These are phyloP conservation scores for Mastigias papua DNA, from an alignment of 30 jellyfish, hydroid and myxozoan species.

Conservation along the genomic window DNA sequence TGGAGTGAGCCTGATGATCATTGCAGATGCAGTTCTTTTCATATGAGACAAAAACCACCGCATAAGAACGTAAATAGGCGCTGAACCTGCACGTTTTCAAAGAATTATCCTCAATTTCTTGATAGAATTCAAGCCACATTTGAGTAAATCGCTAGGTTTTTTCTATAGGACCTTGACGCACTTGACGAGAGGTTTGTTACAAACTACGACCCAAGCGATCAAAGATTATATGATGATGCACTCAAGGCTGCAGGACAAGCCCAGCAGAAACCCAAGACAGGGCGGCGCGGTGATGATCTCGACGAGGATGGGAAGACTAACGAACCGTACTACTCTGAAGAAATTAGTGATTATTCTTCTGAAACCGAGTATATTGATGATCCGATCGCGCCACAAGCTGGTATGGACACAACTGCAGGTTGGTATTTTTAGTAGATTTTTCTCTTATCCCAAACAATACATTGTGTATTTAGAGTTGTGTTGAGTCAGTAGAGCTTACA, in stretches of 20 bases:
- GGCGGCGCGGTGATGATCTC: slow-evolving; percentile 54
- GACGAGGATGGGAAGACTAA: slow-evolving; percentile 26
- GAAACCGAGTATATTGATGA: background rate
- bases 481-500: background rate
- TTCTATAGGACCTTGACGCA: slow-evolving; percentile 34
- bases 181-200: slow-evolving; percentile 64
- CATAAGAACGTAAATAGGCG: no score
- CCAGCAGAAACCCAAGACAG: slow-evolving; percentile 7
- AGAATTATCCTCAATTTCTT: no score
- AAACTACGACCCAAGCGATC: slow-evolving; percentile 50
- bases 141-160: no score
- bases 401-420: background rate
- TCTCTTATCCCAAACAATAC: no score
- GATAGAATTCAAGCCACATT: no score
- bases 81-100: no score
- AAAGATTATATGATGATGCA: background rate
- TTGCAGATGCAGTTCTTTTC: no score
- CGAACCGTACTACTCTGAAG: slow-evolving; percentile 6
- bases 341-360: background rate
- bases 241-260: slow-evolving; percentile 11
- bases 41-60: no score
- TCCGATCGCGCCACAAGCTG: background rate
- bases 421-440: background rate
- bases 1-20: no score
- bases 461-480: background rate